phyloP scores from a whole-genome alignment of 2,113 vertebrate species.

The Nyctereutes procyonoides region DNA sequence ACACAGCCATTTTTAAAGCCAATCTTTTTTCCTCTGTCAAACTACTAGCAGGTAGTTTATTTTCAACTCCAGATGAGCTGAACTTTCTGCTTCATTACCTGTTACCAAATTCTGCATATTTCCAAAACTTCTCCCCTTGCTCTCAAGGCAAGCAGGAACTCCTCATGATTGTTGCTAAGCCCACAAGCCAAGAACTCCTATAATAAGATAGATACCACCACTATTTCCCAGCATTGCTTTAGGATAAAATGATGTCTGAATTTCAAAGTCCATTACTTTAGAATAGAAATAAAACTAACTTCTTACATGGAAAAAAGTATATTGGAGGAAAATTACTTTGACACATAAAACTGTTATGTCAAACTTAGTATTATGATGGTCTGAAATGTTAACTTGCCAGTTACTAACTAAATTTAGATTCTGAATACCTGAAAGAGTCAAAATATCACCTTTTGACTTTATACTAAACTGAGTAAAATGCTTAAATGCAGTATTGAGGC shows the following conservation, averaged over 20 bases:
- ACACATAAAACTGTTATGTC: conserved; percentile 67
- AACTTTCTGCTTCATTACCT: conserved; percentile 68
- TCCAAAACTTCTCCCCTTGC: conserved; percentile 16
- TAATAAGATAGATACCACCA: conserved; percentile 59
- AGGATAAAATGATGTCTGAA: conserved; percentile 70
- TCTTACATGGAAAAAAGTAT: conserved; percentile 56
- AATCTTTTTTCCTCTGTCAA: conserved; percentile 20
- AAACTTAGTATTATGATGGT: conserved; percentile 47
- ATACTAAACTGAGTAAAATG: conserved; percentile 13
- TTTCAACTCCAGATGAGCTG: conserved; percentile 58
- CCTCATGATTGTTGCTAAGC: conserved; percentile 56
- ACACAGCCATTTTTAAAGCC: conserved; percentile 56
- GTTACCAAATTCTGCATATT: conserved; percentile 11
- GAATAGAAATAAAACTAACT: conserved; percentile 72
- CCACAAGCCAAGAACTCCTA: conserved; percentile 56
- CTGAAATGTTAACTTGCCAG: conserved; percentile 59
- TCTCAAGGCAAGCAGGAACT: conserved; percentile 42
- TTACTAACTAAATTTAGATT: conserved; percentile 54
- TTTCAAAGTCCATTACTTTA: conserved; percentile 74
- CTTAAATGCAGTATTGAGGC: not conserved
- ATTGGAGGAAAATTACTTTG: conserved; percentile 68
- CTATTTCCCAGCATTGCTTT: conserved; percentile 53
- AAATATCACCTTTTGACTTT: conserved; percentile 19
- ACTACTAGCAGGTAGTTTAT: conserved; percentile 55
- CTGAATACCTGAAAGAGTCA: not conserved